These are phyloP conservation scores for Dioctria linearis DNA, from an alignment of 2,888 invertebrate genomes.

Conservation along the genomic window DNA sequence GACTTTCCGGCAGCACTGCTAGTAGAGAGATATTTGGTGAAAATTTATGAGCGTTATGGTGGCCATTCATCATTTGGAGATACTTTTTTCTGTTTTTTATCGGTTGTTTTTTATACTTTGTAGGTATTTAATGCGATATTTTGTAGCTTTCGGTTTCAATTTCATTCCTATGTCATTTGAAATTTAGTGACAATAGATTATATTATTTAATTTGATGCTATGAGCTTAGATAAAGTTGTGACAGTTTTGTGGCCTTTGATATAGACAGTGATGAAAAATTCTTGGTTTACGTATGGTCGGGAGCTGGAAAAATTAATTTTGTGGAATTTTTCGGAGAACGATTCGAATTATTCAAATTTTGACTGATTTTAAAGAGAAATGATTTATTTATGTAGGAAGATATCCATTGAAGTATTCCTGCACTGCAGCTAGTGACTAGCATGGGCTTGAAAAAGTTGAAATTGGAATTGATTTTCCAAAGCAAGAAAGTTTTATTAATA, in stretches of 20 bases:
- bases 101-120: background rate
- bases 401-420: too few species aligned
- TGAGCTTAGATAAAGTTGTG: slow-evolving; percentile 35
- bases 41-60: slow-evolving; percentile 32
- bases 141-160: slow-evolving; percentile 42
- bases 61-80: slow-evolving; percentile 46
- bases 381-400: too few species aligned
- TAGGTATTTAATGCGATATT: slow-evolving; percentile 29
- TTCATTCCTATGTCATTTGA: slow-evolving; percentile 41
- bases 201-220: slow-evolving; percentile 27
- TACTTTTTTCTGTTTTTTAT: slow-evolving; percentile 21
- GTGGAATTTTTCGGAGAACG: background rate
- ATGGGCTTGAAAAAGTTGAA: too few species aligned
- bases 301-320: background rate
- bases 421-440: too few species aligned
- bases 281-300: background rate
- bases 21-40: slow-evolving; percentile 35
- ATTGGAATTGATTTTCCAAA: too few species aligned
- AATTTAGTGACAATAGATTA: slow-evolving; percentile 34
- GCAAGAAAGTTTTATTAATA: too few species aligned
- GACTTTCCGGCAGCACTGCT: slow-evolving; percentile 58
- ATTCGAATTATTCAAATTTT: too few species aligned
- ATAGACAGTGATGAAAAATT: slow-evolving; percentile 29
- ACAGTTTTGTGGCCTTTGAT: background rate
- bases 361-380: too few species aligned